Conservation (phyloP, 2,797 vertebrate species). For the Pantherophis vulpinus region DNA sequence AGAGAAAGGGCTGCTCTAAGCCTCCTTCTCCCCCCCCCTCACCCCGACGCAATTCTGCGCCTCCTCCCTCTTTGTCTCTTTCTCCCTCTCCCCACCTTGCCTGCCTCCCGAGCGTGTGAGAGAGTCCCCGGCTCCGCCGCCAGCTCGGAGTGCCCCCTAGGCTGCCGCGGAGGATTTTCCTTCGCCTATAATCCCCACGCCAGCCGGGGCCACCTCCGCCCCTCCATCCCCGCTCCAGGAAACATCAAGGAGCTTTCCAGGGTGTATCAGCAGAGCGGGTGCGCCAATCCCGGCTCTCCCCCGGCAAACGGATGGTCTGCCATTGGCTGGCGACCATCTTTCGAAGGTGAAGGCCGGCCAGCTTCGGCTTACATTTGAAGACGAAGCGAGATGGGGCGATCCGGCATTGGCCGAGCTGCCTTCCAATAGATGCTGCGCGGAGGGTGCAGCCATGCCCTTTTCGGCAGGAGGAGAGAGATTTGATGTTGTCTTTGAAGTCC, state of each 20-base stretch:
- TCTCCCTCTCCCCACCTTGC: background rate
- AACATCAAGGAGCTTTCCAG: background rate
- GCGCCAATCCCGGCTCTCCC: conserved; percentile 17
- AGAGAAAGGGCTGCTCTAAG: background rate
- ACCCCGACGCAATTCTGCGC: background rate
- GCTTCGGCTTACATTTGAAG: background rate
- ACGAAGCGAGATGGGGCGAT: background rate
- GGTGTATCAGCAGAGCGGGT: conserved; percentile 11
- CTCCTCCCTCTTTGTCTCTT: background rate
- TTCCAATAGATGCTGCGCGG: too few species aligned
- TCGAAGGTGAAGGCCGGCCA: conserved; percentile 14
- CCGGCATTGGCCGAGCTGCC: background rate
- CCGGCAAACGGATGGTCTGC: background rate
- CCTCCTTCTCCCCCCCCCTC: background rate
- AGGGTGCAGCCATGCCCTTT: background rate
- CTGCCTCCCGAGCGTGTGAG: too few species aligned
- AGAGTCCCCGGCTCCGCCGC: background rate
- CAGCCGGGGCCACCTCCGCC: background rate
- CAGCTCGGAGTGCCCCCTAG: background rate
- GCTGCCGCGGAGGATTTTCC: background rate
- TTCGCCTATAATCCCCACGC: background rate
- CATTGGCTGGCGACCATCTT: conserved; percentile 25
- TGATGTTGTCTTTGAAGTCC: background rate
- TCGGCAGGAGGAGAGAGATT: background rate
- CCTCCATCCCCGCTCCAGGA: background rate